Base-by-base conservation (phyloP, 1,140 invertebrate genomes). In the Dreissena polymorpha region DNA sequence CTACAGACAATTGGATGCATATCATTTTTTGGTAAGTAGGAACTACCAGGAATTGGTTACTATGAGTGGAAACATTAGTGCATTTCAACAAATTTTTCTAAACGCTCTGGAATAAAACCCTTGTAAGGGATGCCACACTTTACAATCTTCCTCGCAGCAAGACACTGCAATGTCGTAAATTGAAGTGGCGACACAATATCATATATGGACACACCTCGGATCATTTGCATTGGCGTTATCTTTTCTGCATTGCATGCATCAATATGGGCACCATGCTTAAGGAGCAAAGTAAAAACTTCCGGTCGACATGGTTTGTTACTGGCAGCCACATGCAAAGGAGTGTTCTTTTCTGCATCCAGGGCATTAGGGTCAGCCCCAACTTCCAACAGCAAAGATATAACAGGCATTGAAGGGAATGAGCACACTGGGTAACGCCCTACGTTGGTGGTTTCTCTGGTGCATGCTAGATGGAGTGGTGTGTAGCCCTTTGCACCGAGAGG, bases 401-500 rank as follows among this genome's bases (percentile, higher is more conserved):
- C 94, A 70, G 96, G 94, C 27, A 94, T 90, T 1, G 95, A 95
- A 0, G 96, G 96, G 89, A 97, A 97, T 85, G 95, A 94, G 91
- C 95, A 96, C 51, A 96, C 95, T 39, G 96, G 95, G 94, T 96
- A 97, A 81, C 95, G 94, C 0, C 94, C 94, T 29, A 95, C 94
- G 70, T 91, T 91, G 16, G 93, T 92, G 63, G 92, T 92, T 50
- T 94, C 93, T 73, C 91, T 90, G 73, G 94, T 95, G 91, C 96
- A 97, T 49, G 96, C 96, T 85, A 98, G 94, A 92, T 98, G 97
- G 70, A 98, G 93, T 10, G 96, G 94, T n/a, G 96, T 96, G 92
- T 97, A 97, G 6, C 96, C 96, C 86, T 95, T 95, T 18, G 94
- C 68, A 93, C 95, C 93, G 50, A 94, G 93, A 18, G 96, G 95